These are phyloP conservation scores for Todus mexicanus DNA, from an alignment of 2,797 vertebrate species.

Conservation along the genomic window DNA sequence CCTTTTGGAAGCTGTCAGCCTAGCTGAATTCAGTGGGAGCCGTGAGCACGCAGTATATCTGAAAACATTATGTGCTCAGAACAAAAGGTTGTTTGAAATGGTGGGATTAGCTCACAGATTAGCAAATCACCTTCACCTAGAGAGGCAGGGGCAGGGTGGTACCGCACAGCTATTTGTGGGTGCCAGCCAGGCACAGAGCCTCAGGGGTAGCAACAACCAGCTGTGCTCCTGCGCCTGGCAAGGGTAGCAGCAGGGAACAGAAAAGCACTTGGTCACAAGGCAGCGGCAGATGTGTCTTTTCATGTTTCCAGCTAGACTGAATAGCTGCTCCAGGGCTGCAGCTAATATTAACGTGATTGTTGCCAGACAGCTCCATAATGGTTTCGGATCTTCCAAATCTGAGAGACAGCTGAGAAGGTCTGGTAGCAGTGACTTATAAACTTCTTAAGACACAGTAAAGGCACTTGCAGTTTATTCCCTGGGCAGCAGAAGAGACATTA, in stretches of 20 bases:
- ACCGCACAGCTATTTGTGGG: neutral
- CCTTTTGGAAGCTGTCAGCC: neutral
- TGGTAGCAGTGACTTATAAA: neutral
- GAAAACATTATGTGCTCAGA: neutral
- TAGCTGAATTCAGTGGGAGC: neutral
- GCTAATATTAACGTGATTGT: neutral
- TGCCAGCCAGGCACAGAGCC: neutral
- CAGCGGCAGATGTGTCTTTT: neutral
- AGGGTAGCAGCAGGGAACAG: neutral
- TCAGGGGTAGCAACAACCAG: neutral
- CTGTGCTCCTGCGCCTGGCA: neutral
- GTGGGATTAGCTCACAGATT: neutral
- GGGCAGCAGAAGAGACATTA: neutral
- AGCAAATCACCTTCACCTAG: neutral
- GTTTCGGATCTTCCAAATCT: neutral
- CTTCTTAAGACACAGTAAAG: neutral
- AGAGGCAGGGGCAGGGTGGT: neutral
- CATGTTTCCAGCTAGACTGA: neutral
- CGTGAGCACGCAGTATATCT: rapidly evolving
- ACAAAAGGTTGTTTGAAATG: neutral
- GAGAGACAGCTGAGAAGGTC: neutral
- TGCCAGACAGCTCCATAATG: neutral
- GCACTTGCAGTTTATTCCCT: neutral
- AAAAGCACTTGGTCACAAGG: neutral
- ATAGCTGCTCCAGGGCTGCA: neutral